Percentiles rank a stretch among this genome's conserved stretches.
Evolutionary conservation across 2,113 vertebrate genomes (phyloP).

Genomic region (Phocoena phocoena): DNA sequence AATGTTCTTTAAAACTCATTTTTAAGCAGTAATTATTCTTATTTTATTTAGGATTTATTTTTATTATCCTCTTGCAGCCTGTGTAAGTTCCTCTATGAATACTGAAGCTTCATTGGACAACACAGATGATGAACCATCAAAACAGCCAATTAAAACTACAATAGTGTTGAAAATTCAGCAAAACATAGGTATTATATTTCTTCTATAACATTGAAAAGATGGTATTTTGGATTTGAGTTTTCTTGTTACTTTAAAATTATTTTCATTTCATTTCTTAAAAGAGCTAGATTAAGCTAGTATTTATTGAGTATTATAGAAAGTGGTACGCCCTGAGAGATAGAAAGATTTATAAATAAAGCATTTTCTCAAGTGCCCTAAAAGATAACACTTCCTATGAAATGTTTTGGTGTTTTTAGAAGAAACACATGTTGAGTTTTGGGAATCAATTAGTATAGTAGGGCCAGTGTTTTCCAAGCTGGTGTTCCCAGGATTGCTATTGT

Average conservation of each 20-base stretch:
- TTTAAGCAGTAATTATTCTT: neutral
- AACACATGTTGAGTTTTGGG: neutral
- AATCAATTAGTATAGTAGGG: neutral
- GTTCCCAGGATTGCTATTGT: neutral
- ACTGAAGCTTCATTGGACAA: slow-evolving; percentile 52
- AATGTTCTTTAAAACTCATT: slow-evolving; percentile 15
- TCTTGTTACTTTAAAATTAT: slow-evolving; percentile 43
- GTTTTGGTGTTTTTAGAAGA: slow-evolving; percentile 13
- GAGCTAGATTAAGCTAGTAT: neutral
- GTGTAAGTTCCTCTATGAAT: slow-evolving; percentile 64
- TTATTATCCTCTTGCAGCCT: slow-evolving; percentile 73
- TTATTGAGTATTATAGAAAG: neutral
- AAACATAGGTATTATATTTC: slow-evolving; percentile 83
- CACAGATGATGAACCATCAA: slow-evolving; percentile 55
- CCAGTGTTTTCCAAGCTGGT: neutral
- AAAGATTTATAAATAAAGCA: neutral
- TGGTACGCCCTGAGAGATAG: neutral
- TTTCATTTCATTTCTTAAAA: slow-evolving; percentile 41
- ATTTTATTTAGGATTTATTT: slow-evolving; percentile 25
- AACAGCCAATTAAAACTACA: slow-evolving; percentile 76
- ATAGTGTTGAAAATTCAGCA: slow-evolving; percentile 82
- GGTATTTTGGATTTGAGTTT: slow-evolving; percentile 28
- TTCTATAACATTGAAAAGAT: slow-evolving; percentile 23
- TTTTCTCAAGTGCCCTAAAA: neutral
- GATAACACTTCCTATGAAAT: neutral